Base-by-base conservation (phyloP, 2,113 vertebrate species). In the Myotis yumanensis region DNA sequence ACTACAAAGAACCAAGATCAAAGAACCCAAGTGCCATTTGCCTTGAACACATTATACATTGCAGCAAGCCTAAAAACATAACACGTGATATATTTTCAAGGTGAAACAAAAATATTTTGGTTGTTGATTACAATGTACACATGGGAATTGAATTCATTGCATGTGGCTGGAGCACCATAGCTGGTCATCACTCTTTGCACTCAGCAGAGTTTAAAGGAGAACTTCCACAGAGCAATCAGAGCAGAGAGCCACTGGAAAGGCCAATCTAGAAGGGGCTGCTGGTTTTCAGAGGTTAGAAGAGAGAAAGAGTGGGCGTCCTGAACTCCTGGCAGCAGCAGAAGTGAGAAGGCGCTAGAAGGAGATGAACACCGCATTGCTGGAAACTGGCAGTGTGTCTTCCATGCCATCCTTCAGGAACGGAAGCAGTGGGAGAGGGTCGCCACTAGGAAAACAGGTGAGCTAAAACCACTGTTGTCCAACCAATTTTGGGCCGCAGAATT, bases 141-240 rank as follows among this genome's bases (percentile, higher is more conserved):
- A 4, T 7, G 62, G 23, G 18, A 82, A 82, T 35, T 96, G n/a
- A 90, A 80, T 80, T 87, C 40, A 40, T 11, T 0, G 1, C 59
- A 23, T 62, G 9, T 40, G 71, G 68, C 57, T 40, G 37, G 57
- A 51, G 57, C 48, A 28, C 59, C 7, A 52, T 2, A 69, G 71
- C 28, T 72, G 35, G 18, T 10, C 35, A 57, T 75, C 40, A n/a
- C 40, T 66, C 40, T 86, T 62, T 71, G 71, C 54, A 51, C 48
- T 51, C 54, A 57, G 40, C 51, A 86, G 40, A 64, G 12, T 46
- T 75, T 32, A 89, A 94, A 94, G 48, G 10, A 94, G 79, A 82
- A 90, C 46, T 73, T 71, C 68, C 68, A n/a, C 48, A 69, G 17
- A 48, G 40, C 54, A 43, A 52, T 9, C 9, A 37, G 17, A 83